Evolutionary conservation across 2,113 vertebrate species (phyloP).

Genomic region (Pogona vitticeps): DNA sequence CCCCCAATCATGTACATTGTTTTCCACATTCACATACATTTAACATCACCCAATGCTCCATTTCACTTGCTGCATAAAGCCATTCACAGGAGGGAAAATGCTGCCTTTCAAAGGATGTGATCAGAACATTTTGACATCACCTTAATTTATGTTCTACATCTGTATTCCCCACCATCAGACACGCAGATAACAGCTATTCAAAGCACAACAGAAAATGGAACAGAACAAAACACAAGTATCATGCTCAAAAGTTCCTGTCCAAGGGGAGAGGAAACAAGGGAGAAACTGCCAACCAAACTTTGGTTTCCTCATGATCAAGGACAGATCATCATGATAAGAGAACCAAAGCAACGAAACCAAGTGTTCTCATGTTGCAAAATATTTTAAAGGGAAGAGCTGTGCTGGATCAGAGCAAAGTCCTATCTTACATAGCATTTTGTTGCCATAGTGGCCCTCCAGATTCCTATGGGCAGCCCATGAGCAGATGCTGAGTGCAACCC

Average conservation of each 20-base stretch:
- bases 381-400: neutral
- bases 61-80: constrained; percentile 20
- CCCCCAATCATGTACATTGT: constrained; percentile 27
- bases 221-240: neutral
- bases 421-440: neutral
- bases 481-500: neutral
- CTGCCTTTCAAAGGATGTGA: constrained; percentile 24
- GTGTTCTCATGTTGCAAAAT: neutral
- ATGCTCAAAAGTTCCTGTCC: constrained; percentile 17
- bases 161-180: neutral
- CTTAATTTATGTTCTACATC: constrained; percentile 3
- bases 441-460: neutral
- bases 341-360: neutral
- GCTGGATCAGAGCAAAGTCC: neutral
- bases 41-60: constrained; percentile 16
- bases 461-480: neutral
- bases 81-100: neutral
- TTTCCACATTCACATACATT: constrained; percentile 11
- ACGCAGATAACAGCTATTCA: constrained; percentile 9
- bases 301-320: neutral
- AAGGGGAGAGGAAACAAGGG: neutral
- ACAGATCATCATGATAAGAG: accelerated
- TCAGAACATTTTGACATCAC: neutral
- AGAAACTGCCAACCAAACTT: neutral
- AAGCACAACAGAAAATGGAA: constrained; percentile 10